Percentiles rank a stretch among this genome's conserved stretches.
These are phyloP conservation scores for Limnephilus marmoratus DNA, from an alignment of 2,888 invertebrate species.

Conservation along the genomic window DNA sequence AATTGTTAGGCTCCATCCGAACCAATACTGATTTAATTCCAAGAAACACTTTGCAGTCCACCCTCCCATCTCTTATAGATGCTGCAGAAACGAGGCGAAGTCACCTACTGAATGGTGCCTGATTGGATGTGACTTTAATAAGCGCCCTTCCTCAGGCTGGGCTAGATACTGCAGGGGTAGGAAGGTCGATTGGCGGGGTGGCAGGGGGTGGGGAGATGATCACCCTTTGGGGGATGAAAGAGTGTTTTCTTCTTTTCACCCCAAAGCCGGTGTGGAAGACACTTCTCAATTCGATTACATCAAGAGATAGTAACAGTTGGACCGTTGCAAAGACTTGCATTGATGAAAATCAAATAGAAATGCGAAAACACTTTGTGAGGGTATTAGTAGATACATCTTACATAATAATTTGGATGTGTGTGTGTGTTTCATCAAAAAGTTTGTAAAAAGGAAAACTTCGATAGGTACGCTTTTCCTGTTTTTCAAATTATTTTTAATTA, in stretches of 20 bases:
- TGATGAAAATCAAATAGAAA: not conserved
- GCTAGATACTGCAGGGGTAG: not conserved
- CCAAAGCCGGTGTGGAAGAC: constrained; percentile 43
- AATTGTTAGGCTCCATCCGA: not conserved
- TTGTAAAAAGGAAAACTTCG: too few species aligned
- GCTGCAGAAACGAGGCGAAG: constrained; percentile 3
- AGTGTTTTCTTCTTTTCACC: constrained; percentile 56
- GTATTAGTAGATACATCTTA: not conserved
- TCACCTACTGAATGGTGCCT: constrained; percentile 48
- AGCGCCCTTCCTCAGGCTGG: constrained; percentile 13
- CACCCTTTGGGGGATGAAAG: constrained; percentile 33
- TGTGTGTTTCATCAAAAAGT: too few species aligned
- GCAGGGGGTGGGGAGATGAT: constrained; percentile 12
- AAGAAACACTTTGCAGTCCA: not conserved
- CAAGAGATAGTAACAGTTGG: constrained; percentile 21
- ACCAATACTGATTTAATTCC: not conserved
- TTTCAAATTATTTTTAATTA: too few species aligned
- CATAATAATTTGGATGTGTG: too few species aligned
- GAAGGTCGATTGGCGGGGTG: not conserved
- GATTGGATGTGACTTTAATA: constrained; percentile 56
- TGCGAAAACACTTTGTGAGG: not conserved
- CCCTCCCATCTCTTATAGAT: not conserved
- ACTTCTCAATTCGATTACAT: constrained; percentile 63
- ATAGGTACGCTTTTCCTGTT: too few species aligned
- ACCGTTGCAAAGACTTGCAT: constrained; percentile 6